Evolutionary conservation across 2,888 invertebrate species (phyloP).

Genomic region (Drosophila anomalata): DNA sequence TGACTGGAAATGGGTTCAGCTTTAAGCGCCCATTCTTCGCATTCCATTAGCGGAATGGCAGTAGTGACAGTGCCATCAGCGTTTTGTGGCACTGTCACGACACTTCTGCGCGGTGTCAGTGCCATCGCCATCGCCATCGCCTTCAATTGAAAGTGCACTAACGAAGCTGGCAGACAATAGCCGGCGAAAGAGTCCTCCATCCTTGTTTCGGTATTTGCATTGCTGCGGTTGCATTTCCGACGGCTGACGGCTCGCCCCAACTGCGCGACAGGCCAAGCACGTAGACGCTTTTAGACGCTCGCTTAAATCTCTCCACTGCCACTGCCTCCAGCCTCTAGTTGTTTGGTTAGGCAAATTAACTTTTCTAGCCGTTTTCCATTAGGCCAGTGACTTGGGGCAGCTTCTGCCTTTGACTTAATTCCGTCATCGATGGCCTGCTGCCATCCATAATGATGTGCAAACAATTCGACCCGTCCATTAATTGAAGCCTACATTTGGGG

Average conservation of each 20-base stretch:
- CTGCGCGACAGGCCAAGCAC: slow-evolving; percentile 48
- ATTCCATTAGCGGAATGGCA: slow-evolving; percentile 26
- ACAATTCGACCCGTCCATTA: slow-evolving; percentile 41
- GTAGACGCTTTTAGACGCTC: slow-evolving; percentile 9
- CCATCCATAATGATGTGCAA: slow-evolving; percentile 62
- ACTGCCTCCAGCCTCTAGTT: slow-evolving; percentile 33
- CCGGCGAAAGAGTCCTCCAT: slow-evolving; percentile 23
- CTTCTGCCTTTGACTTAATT: slow-evolving; percentile 14
- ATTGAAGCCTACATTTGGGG: slow-evolving; percentile 16
- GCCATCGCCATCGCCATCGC: slow-evolving; percentile 45
- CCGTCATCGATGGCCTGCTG: slow-evolving; percentile 35
- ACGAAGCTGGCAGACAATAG: slow-evolving; percentile 15
- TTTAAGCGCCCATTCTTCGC: slow-evolving; percentile 19
- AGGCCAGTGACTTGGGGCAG: slow-evolving; percentile 24
- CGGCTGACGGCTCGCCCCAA: slow-evolving; percentile 9
- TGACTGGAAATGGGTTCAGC: slow-evolving; percentile 3
- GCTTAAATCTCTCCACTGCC: not conserved
- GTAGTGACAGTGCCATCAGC: slow-evolving; percentile 30
- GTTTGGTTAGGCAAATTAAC: slow-evolving; percentile 64
- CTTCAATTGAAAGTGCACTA: slow-evolving; percentile 47
- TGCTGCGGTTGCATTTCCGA: slow-evolving; percentile 48
- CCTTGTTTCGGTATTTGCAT: slow-evolving; percentile 28
- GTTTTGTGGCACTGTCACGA: slow-evolving; percentile 42
- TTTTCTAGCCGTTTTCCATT: slow-evolving; percentile 51
- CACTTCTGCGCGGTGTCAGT: slow-evolving; percentile 6